Evolutionary conservation across 2,888 invertebrate species (phyloP).

Genomic region (Amblyjoppa proteus): DNA sequence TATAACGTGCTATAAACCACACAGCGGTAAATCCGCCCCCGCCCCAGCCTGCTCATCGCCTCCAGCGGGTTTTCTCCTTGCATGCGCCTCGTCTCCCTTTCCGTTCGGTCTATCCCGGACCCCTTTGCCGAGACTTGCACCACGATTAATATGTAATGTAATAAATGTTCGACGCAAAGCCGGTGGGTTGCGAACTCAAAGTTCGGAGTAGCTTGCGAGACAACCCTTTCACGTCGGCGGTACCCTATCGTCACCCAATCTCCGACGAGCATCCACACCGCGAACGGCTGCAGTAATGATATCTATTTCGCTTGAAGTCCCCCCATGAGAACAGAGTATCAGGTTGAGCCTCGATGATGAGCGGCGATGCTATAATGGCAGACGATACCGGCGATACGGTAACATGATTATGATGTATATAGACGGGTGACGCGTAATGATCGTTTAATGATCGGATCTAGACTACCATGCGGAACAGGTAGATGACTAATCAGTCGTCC

Average conservation of each 20-base stretch:
- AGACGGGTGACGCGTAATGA: neutral
- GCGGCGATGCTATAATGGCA: constrained; percentile 70
- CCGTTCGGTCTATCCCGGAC: constrained; percentile 38
- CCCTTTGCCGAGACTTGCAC: constrained; percentile 22
- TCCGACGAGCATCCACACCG: neutral
- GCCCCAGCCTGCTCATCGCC: neutral
- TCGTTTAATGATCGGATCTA: neutral
- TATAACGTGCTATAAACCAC: constrained; percentile 65
- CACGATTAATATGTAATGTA: constrained; percentile 75
- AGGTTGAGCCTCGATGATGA: constrained; percentile 63
- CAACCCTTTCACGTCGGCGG: neutral
- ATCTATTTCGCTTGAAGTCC: constrained; percentile 1
- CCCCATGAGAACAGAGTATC: constrained; percentile 52
- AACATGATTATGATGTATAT: neutral
- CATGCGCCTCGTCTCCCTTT: constrained; percentile 31
- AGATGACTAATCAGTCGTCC: neutral
- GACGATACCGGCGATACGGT: constrained; percentile 68
- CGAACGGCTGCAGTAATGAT: constrained; percentile 2
- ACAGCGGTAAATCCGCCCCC: constrained; percentile 42
- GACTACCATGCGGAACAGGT: neutral
- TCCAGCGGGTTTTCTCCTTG: constrained; percentile 23
- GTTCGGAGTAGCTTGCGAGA: constrained; percentile 64
- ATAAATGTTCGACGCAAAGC: constrained; percentile 69
- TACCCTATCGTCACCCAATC: constrained; percentile 1
- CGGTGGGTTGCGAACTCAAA: constrained; percentile 61